These are phyloP conservation scores for Platysteira castanea DNA, from an alignment of 2,113 vertebrate genomes.

Conservation along the genomic window DNA sequence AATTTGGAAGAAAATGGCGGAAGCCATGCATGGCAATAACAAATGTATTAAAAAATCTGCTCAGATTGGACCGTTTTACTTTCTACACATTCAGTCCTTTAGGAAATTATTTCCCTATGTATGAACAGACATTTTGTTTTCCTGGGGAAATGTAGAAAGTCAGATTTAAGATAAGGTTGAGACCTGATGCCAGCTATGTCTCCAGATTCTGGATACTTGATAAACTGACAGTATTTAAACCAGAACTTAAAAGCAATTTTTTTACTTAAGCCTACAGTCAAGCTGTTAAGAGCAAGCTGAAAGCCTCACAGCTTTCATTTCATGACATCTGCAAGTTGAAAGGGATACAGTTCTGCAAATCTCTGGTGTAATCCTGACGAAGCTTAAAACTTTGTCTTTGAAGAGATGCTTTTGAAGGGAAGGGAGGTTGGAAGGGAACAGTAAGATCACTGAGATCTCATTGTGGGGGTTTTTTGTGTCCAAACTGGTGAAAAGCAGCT, in stretches of 20 bases:
- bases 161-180: background rate
- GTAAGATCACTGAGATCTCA: background rate
- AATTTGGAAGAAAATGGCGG: background rate
- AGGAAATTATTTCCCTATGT: background rate
- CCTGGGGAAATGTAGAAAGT: background rate
- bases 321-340: background rate
- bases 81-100: background rate
- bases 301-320: background rate
- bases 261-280: background rate
- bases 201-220: background rate
- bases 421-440: background rate
- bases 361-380: background rate
- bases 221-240: background rate
- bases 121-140: background rate
- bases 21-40: background rate
- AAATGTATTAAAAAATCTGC: background rate
- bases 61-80: background rate
- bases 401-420: background rate
- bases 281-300: background rate
- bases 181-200: background rate
- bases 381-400: background rate
- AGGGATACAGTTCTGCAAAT: background rate
- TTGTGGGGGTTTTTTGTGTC: background rate
- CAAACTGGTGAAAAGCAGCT: background rate
- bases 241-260: background rate